A percentile compares a stretch with the other conserved stretches of the same genome.
These are phyloP conservation scores for Scolopax bukidnonensis DNA, from an alignment of 2,797 vertebrate species.

Conservation along the genomic window DNA sequence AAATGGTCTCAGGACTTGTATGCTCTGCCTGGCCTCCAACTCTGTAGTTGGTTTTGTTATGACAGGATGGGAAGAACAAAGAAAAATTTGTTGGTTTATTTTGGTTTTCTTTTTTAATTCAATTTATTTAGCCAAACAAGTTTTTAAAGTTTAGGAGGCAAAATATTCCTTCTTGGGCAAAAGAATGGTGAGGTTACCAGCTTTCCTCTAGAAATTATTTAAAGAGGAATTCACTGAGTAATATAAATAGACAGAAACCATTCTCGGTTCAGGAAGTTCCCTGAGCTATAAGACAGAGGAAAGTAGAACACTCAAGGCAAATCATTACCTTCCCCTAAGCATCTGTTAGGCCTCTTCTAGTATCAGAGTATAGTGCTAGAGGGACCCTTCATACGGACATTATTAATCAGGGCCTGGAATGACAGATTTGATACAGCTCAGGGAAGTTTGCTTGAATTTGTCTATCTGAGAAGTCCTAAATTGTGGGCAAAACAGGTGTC, in stretches of 20 bases:
- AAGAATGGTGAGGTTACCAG: neutral
- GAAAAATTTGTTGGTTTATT: neutral
- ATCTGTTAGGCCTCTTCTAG: neutral
- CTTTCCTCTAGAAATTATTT: neutral
- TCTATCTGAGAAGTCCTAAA: neutral
- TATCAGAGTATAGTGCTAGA: neutral
- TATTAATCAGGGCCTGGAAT: neutral
- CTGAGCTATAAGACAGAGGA: neutral
- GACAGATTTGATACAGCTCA: neutral
- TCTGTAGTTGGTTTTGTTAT: neutral
- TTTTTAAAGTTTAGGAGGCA: neutral
- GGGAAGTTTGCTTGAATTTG: neutral
- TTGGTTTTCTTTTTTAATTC: neutral
- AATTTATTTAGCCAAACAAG: neutral
- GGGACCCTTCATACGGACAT: neutral
- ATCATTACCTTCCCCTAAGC: neutral
- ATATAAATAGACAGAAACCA: neutral
- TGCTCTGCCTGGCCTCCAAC: neutral
- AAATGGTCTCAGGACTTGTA: neutral
- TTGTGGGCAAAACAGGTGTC: neutral
- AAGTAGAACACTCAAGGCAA: accelerated
- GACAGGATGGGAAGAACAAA: neutral
- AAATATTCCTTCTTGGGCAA: neutral
- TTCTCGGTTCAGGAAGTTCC: neutral
- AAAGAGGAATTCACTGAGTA: neutral